Evolutionary conservation across 2,888 invertebrate species (phyloP), one percentile per base, ranked within the genome.

Genomic region (Monochamus alternatus): DNA sequence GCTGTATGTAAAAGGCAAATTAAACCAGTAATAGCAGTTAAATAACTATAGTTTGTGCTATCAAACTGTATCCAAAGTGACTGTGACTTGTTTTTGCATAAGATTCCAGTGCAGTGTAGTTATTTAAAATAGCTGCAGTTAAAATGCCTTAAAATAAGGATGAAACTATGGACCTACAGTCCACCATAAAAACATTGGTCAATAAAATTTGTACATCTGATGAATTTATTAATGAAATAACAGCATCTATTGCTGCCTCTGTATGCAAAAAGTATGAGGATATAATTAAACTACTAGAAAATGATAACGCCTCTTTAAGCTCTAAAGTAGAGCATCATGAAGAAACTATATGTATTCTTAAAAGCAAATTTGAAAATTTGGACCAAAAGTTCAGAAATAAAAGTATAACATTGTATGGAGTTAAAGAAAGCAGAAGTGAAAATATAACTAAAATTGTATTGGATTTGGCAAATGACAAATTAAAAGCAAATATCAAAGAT

Each of bases 391-490:
- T 22, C 30, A 14, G 59, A 31, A 59, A n/a, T n/a, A n/a, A n/a
- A 31, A 14, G 22, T 14, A 59, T 59, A 59, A 59, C 2, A 30
- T 22, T 59, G 5, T 31, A 59, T 30, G 59, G 59, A 22, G n/a
- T 59, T 30, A n/a, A 59, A 64, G n/a, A 64, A 64, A 38, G 44
- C 5, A 38, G 14, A 64, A 44, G 14, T n/a, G 64, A 64, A 14
- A 22, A 44, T 64, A 64, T 38, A 31, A n/a, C 38, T 9, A 38
- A 38, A 44, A 38, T 44, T 32, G 22, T 63, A 12, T n/a, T 63
- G 38, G 63, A 38, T 14, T 22, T 63, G 14, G 8, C 32, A 43
- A 63, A 63, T n/a, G 14, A 38, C 9, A 63, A 63, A 63, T 9
- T 63, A 7, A n/a, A 63, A 38, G 7, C 38, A 38, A 43, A 63